Evolutionary conservation across 2,888 invertebrate species (phyloP).

Genomic region (Netelia inedita): DNA sequence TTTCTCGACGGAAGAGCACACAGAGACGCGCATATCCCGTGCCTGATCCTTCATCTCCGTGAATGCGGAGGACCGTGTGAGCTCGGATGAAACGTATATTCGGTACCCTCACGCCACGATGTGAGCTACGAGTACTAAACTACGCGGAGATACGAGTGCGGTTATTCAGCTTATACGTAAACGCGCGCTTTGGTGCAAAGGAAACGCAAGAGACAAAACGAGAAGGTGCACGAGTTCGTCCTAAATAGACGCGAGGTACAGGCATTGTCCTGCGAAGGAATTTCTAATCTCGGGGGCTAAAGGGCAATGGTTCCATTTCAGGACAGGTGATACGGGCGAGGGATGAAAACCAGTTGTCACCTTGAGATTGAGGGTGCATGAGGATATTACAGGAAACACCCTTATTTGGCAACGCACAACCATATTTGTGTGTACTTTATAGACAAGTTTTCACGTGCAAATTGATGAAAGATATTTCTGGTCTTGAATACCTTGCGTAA

Average conservation of each 20-base stretch:
- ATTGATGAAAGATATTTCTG: no score
- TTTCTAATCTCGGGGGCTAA: not conserved
- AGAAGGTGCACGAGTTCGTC: conserved; percentile 50
- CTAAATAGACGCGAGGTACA: conserved; percentile 56
- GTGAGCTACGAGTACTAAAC: not conserved
- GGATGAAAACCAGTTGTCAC: not conserved
- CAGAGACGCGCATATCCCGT: not conserved
- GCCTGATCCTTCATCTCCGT: not conserved
- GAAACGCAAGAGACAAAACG: conserved; percentile 17
- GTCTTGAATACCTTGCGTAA: not conserved
- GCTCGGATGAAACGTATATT: conserved; percentile 2
- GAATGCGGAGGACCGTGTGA: not conserved
- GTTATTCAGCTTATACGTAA: not conserved
- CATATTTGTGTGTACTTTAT: no score
- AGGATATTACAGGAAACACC: no score
- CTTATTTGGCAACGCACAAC: no score
- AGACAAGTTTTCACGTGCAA: no score
- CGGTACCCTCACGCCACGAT: conserved; percentile 22
- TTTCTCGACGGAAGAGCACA: not conserved
- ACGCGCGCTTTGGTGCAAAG: not conserved
- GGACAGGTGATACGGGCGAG: not conserved
- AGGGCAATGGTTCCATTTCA: not conserved
- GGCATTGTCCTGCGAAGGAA: not conserved
- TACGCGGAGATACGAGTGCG: not conserved
- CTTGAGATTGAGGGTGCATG: not conserved